Percentiles rank a stretch among this genome's conserved stretches.
phyloP scores from a whole-genome alignment of 1,140 invertebrate genomes.

The Cardiocondyla obscurior region DNA sequence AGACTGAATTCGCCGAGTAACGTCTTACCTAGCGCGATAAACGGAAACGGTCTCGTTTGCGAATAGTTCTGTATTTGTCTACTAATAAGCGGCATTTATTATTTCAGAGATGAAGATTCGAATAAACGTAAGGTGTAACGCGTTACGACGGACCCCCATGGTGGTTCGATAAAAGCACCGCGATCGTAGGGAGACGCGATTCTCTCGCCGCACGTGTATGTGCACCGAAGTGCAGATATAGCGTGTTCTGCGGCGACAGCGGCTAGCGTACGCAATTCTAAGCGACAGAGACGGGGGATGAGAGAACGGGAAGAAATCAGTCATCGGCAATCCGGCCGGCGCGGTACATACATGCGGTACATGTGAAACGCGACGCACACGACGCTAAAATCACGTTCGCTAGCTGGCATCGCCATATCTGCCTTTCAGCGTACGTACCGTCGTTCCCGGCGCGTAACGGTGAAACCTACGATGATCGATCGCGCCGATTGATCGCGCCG shows the following conservation, averaged over 20 bases:
- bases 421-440: too few species aligned
- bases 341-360: too few species aligned
- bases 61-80: not conserved
- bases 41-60: not conserved
- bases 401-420: too few species aligned
- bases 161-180: not conserved
- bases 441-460: slow-evolving; percentile 17
- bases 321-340: too few species aligned
- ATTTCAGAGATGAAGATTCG: not conserved
- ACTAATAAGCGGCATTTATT: not conserved
- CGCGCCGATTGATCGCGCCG: slow-evolving; percentile 63
- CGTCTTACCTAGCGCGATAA: not conserved
- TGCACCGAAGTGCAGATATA: too few species aligned
- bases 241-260: too few species aligned
- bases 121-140: not conserved
- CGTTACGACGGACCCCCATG: not conserved
- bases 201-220: not conserved
- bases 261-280: too few species aligned
- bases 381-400: too few species aligned
- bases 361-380: too few species aligned
- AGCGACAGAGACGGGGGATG: too few species aligned
- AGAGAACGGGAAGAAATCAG: too few species aligned
- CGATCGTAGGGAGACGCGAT: not conserved
- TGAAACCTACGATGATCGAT: slow-evolving; percentile 49
- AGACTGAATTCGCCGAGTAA: not conserved